A percentile compares a stretch with the other conserved stretches of the same genome.
phyloP scores from a whole-genome alignment of 2,797 vertebrate species.

The Prionace glauca region DNA sequence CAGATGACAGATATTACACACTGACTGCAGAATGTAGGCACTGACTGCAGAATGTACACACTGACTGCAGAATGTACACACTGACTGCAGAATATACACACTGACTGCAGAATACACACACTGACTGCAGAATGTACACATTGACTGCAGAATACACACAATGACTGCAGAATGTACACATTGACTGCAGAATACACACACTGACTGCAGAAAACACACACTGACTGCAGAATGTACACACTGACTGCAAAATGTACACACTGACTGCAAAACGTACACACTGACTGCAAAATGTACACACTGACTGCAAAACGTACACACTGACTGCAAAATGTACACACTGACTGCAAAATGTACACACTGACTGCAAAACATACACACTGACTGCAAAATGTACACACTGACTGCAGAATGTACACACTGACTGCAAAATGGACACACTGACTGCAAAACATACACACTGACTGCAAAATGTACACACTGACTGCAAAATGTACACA shows the following conservation, averaged over 20 bases:
- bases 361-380: background rate
- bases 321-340: background rate
- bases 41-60: too few species aligned
- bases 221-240: background rate
- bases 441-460: background rate
- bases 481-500: too few species aligned
- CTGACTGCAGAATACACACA: background rate
- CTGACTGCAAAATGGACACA: background rate
- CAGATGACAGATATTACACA: too few species aligned
- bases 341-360: too few species aligned
- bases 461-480: background rate
- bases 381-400: too few species aligned
- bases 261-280: background rate
- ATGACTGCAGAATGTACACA: too few species aligned
- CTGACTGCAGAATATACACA: background rate
- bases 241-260: too few species aligned
- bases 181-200: too few species aligned
- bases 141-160: too few species aligned
- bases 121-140: background rate
- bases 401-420: background rate
- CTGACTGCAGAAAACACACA: background rate
- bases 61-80: background rate
- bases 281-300: background rate
- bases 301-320: background rate
- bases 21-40: background rate